Percentiles rank a stretch among this genome's conserved stretches.
These are phyloP conservation scores for Piaya cayana DNA, from an alignment of 2,113 vertebrate species.

Conservation along the genomic window DNA sequence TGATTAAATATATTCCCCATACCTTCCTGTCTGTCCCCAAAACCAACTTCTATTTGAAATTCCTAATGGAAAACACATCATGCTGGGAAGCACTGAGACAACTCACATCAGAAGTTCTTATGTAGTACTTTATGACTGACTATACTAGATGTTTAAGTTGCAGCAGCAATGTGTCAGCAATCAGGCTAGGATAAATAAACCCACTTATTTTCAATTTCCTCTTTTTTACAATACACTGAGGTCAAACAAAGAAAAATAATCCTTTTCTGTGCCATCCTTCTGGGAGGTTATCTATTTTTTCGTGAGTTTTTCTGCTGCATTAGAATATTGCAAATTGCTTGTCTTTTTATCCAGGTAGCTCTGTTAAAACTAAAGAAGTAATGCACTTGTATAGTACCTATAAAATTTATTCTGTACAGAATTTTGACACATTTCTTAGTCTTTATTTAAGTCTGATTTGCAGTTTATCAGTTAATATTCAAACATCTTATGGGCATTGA, in stretches of 20 bases:
- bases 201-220: accelerated
- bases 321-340: neutral
- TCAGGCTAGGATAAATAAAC: neutral
- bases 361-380: neutral
- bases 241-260: neutral
- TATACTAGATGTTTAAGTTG: neutral
- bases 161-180: neutral
- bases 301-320: neutral
- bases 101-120: neutral
- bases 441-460: neutral
- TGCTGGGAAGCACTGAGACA: neutral
- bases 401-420: neutral
- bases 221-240: neutral
- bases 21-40: neutral
- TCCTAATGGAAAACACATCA: neutral
- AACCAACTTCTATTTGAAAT: neutral
- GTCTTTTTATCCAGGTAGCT: neutral
- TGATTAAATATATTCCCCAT: neutral
- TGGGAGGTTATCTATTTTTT: neutral
- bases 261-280: neutral
- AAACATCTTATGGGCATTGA: neutral
- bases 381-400: neutral
- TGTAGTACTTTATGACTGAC: neutral
- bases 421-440: neutral
- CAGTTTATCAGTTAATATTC: neutral